Evolutionary conservation across 2,888 invertebrate genomes (phyloP).

Genomic region (Plutella xylostella): DNA sequence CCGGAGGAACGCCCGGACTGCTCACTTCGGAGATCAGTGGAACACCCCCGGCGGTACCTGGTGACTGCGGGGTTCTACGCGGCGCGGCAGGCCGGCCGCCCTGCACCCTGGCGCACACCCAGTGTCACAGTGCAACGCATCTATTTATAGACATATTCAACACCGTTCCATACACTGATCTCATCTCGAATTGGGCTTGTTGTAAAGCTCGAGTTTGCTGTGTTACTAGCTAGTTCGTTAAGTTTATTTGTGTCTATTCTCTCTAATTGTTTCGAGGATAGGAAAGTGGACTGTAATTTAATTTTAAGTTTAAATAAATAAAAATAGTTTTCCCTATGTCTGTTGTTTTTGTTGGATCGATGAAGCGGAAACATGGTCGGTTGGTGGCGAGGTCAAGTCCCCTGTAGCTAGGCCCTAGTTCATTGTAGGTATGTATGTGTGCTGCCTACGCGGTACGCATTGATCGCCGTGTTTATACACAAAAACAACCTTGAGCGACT

Average conservation of each 20-base stretch:
- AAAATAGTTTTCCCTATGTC: conserved; percentile 31
- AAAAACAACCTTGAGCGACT: conserved; percentile 55
- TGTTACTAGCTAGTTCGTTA: conserved; percentile 54
- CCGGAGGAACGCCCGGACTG: conserved; percentile 46
- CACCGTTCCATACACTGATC: conserved; percentile 60
- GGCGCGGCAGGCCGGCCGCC: conserved; percentile 35
- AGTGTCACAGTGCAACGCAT: conserved; percentile 24
- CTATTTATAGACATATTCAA: conserved; percentile 35
- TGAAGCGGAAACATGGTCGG: not conserved
- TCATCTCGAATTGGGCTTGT: conserved; percentile 56
- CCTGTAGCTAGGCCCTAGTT: not conserved
- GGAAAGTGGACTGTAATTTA: conserved; percentile 55
- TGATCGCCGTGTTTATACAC: conserved; percentile 59
- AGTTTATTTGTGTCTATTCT: conserved; percentile 32
- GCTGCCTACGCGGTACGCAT: not conserved
- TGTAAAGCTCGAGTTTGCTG: conserved; percentile 57
- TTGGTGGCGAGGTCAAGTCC: not conserved
- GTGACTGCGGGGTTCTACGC: conserved; percentile 46
- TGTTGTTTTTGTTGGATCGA: conserved; percentile 24
- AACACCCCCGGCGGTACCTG: conserved; percentile 54
- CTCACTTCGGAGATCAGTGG: conserved; percentile 51
- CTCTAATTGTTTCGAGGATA: conserved; percentile 21
- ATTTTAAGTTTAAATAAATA: conserved; percentile 43
- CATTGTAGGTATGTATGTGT: not conserved
- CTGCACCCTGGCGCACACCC: conserved; percentile 23